Base-by-base conservation (phyloP, 1,140 invertebrate genomes). In the Mesaphorura yosii region DNA sequence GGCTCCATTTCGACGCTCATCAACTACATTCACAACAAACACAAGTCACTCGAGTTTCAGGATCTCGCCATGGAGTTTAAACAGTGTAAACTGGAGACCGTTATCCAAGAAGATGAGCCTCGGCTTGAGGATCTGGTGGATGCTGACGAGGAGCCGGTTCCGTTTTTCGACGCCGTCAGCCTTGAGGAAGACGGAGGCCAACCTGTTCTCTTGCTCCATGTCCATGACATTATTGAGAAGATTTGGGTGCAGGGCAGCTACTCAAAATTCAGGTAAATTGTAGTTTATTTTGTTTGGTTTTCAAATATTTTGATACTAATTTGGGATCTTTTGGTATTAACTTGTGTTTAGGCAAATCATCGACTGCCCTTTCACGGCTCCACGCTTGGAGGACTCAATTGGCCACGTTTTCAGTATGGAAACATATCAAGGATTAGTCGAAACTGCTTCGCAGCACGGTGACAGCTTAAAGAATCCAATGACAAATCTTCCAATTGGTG, bases 11-110 rank as follows among this genome's bases (percentile, higher is more conserved):
- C 52, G 6, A 48, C 52, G n/a, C 52, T 54, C 5, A 26, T 54
- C 45, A 54, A 54, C 41, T 54, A 54, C 45, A 54, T 54, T 48
- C 52, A 54, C 45, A 54, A 54, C 20, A 40, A 54, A 20, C 7
- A 54, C 52, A 54, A 54, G 45, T 39, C 31, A 3, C 48, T n/a
- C 17, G 17, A 38, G 7, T 54, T 54, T 26, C 27, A 47, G 2
- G 2, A 4, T 7, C 34, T 54, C 7, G 48, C 47, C 23, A 22
- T 54, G 25, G 52, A 54, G 2, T 40, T 37, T 28, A 54, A 48
- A 22, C 31, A 47, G 25, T 23, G 17, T 4, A 14, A 17, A 25
- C 28, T 48, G n/a, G 2, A 2, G 26, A 15, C 25, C 5, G 44
- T 51, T 6, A 5, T 14, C 2, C 15, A 23, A 2, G 44, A 54